Evolutionary conservation across 1,140 invertebrate genomes (phyloP).

Genomic region (Brevipalpus yothersi): DNA sequence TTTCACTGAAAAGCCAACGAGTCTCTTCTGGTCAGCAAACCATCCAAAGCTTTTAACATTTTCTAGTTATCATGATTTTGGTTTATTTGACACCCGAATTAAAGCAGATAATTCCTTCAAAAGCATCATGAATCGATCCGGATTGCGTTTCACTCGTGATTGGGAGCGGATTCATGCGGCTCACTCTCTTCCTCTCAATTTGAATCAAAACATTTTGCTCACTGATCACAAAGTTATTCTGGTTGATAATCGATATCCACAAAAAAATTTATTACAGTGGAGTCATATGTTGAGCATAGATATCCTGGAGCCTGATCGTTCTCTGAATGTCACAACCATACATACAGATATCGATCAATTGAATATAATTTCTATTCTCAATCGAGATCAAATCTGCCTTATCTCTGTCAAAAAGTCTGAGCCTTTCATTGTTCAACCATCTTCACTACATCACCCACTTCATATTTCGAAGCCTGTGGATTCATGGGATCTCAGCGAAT

Average conservation of each 20-base stretch:
- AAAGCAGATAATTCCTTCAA: neutral
- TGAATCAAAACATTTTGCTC: neutral
- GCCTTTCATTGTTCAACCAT: neutral
- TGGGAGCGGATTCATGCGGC: neutral
- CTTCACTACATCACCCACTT: neutral
- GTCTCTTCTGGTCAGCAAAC: neutral
- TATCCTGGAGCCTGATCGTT: neutral
- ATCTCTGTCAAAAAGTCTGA: neutral
- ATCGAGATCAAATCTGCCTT: neutral
- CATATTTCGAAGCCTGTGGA: neutral
- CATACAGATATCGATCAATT: neutral
- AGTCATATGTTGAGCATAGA: neutral
- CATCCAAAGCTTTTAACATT: neutral
- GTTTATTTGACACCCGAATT: neutral
- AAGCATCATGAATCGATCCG: neutral
- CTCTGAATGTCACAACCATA: neutral
- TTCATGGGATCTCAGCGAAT: neutral
- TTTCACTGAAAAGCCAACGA: neutral
- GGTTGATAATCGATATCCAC: neutral
- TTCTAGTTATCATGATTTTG: neutral
- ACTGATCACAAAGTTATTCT: neutral
- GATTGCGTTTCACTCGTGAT: neutral
- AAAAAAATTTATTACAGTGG: neutral
- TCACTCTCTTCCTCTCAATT: neutral
- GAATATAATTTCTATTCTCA: neutral